These are phyloP conservation scores for Zaprionus taronus DNA, from an alignment of 1,140 invertebrate species.

Conservation along the genomic window DNA sequence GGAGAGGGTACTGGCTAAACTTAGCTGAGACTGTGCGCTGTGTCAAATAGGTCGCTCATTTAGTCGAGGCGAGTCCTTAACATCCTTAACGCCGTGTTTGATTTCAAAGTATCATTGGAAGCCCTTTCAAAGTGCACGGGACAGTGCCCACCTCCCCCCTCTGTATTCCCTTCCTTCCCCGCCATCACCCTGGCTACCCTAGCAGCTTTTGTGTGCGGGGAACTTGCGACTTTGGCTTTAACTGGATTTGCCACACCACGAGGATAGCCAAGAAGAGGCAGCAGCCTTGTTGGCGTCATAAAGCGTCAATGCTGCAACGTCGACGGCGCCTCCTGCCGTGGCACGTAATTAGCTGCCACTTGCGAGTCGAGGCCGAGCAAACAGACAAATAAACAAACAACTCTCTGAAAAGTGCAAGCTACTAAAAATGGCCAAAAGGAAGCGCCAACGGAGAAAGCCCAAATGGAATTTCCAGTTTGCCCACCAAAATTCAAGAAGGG, in stretches of 20 bases:
- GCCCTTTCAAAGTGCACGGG: constrained; percentile 57
- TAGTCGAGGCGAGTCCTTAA: constrained; percentile 47
- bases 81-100: constrained; percentile 64
- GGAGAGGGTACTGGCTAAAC: background rate
- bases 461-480: constrained; percentile 22
- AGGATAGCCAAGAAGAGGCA: background rate
- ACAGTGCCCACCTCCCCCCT: constrained; percentile 6
- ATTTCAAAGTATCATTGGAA: constrained; percentile 81
- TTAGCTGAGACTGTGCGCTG: constrained; percentile 23
- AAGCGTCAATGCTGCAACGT: constrained; percentile 28
- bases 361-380: constrained; percentile 25
- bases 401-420: constrained; percentile 44
- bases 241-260: constrained; percentile 30
- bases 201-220: constrained; percentile 14
- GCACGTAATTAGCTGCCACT: constrained; percentile 54
- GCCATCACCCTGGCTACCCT: background rate
- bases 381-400: constrained; percentile 32
- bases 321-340: constrained; percentile 4
- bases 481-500: background rate
- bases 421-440: constrained; percentile 39
- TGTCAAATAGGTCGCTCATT: constrained; percentile 74
- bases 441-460: constrained; percentile 12
- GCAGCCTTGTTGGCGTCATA: constrained; percentile 34
- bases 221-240: constrained; percentile 40
- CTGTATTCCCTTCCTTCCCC: background rate